Conservation (phyloP, 1,140 invertebrate genomes). For the Heliconius congener region DNA sequence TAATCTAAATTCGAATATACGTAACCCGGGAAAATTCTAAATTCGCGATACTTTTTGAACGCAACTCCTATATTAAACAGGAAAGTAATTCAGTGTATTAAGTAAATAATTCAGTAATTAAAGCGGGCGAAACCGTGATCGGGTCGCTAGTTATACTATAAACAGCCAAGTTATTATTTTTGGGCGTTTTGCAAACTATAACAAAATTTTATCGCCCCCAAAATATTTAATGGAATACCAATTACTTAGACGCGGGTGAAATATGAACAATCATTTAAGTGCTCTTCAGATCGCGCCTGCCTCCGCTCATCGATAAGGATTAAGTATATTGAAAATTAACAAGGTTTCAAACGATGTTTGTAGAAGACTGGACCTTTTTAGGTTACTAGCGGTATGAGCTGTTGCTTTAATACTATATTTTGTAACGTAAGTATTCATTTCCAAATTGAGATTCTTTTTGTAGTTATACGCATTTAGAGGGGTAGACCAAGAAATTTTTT, state of each 20-base stretch:
- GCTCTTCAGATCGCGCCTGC: neutral
- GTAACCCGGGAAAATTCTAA: too few relatives aligned
- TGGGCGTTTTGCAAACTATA: neutral
- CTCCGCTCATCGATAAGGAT: constrained; percentile 2
- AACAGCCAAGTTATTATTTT: neutral
- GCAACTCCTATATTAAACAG: too few relatives aligned
- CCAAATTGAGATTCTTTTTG: neutral
- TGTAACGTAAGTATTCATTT: too few relatives aligned
- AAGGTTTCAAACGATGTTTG: neutral
- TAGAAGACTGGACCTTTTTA: neutral
- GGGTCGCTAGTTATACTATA: neutral
- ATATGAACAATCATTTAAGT: constrained; percentile 4
- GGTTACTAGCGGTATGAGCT: neutral
- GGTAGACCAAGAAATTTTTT: neutral
- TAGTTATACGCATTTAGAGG: neutral
- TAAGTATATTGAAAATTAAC: constrained; percentile 11
- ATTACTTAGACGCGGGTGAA: neutral
- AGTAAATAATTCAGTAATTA: too few relatives aligned
- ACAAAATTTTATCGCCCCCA: neutral
- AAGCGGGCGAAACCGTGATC: too few relatives aligned
- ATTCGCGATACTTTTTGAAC: too few relatives aligned
- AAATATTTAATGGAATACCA: constrained; percentile 7
- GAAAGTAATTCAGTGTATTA: too few relatives aligned
- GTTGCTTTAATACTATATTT: neutral
- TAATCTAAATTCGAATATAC: too few relatives aligned